Percentiles rank a stretch among this genome's conserved stretches.
Conservation (phyloP, 1,140 invertebrate genomes). For the Pogonognathellus flavescens region DNA sequence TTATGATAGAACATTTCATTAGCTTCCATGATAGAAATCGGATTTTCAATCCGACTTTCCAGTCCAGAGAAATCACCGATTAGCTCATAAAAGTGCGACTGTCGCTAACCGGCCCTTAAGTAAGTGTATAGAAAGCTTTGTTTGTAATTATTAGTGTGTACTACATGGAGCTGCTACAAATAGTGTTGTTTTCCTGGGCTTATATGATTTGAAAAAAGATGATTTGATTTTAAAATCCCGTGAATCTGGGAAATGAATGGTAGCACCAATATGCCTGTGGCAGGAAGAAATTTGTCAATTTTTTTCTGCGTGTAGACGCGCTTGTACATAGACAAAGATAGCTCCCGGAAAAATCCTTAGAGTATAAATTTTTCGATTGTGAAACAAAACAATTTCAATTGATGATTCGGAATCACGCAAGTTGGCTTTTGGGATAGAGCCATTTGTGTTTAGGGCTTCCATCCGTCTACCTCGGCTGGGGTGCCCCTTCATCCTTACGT, state of each 20-base stretch:
- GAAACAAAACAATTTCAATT: constrained; percentile 53
- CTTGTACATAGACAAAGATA: neutral
- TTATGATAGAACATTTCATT: too few relatives aligned
- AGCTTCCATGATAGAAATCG: too few relatives aligned
- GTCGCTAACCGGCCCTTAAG: too few relatives aligned
- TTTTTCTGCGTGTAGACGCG: constrained; percentile 28
- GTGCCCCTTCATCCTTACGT: neutral
- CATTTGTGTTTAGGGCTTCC: neutral
- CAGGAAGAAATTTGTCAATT: constrained; percentile 64
- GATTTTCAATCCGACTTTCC: too few relatives aligned
- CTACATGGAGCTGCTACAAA: too few relatives aligned
- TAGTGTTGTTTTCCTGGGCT: too few relatives aligned
- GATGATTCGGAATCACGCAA: constrained; percentile 62
- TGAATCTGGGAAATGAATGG: constrained; percentile 56
- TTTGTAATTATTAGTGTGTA: too few relatives aligned
- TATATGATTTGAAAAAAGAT: neutral
- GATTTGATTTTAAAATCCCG: constrained; percentile 58
- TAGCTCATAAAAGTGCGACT: too few relatives aligned
- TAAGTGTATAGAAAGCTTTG: too few relatives aligned
- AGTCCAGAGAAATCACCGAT: too few relatives aligned
- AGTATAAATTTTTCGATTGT: constrained; percentile 38
- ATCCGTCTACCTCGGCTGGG: neutral
- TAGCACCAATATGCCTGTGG: constrained; percentile 51
- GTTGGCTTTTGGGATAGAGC: neutral
- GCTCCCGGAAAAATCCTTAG: constrained; percentile 55